phyloP scores from a whole-genome alignment of 2,888 invertebrate genomes.

The Tenthredo mesomela region DNA sequence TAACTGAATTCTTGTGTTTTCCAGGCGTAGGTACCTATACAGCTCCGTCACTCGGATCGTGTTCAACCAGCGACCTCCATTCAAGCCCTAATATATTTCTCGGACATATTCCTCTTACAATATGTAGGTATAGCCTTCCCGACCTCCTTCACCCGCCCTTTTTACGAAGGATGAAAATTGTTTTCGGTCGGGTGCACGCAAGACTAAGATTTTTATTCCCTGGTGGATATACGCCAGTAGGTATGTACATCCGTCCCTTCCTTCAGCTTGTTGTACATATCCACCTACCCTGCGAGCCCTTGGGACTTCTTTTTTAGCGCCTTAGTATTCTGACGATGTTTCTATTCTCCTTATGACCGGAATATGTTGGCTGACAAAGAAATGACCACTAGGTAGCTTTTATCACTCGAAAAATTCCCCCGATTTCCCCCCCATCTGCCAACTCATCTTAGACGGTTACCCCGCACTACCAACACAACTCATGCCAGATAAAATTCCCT shows the following conservation, averaged over 20 bases:
- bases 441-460: slow-evolving; percentile 54
- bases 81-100: not conserved
- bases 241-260: not conserved
- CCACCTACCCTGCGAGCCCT: not conserved
- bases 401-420: slow-evolving; percentile 61
- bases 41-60: not conserved
- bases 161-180: slow-evolving; percentile 33
- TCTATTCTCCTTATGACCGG: not conserved
- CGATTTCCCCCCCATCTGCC: slow-evolving; percentile 54
- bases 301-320: slow-evolving; percentile 18
- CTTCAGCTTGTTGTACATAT: not conserved
- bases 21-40: not conserved
- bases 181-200: slow-evolving; percentile 6
- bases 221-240: not conserved
- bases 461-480: slow-evolving; percentile 55
- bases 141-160: not conserved
- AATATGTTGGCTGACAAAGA: slow-evolving; percentile 43
- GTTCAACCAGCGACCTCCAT: not conserved
- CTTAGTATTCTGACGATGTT: slow-evolving; percentile 38
- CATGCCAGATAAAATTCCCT: slow-evolving; percentile 54
- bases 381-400: slow-evolving; percentile 57
- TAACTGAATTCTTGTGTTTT: slow-evolving; percentile 49
- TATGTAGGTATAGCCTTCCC: slow-evolving; percentile 9
- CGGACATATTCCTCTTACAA: slow-evolving; percentile 11
- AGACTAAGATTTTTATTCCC: slow-evolving; percentile 47